Evolutionary conservation across 2,888 invertebrate species (phyloP).

Genomic region (Ceraclea dissimilis): DNA sequence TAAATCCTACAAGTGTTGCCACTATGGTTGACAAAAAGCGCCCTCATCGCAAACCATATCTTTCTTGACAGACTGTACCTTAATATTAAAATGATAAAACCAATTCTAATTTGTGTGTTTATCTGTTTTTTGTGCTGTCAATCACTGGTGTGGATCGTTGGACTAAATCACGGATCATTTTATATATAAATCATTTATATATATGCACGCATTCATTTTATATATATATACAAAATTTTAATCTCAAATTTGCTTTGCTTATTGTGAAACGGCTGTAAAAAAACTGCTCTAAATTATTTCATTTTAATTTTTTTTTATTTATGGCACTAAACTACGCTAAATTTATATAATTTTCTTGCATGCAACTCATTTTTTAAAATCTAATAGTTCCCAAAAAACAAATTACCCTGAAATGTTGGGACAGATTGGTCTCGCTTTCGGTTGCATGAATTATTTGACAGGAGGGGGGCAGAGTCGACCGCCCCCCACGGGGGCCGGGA

Average conservation of each 20-base stretch:
- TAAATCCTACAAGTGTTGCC: no score
- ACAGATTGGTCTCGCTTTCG: slow-evolving; percentile 47
- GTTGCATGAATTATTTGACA: slow-evolving; percentile 46
- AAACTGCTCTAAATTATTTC: no score
- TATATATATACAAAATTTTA: neutral
- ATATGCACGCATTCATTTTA: neutral
- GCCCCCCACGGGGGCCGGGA: slow-evolving; percentile 26
- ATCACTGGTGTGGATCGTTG: slow-evolving; percentile 29
- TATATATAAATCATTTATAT: neutral
- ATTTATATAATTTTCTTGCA: no score
- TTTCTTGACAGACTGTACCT: no score
- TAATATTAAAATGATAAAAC: no score
- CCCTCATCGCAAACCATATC: no score
- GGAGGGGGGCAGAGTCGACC: slow-evolving; percentile 26
- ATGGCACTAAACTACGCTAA: no score
- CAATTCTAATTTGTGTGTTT: slow-evolving; percentile 4
- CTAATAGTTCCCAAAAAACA: slow-evolving; percentile 42
- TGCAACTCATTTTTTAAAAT: no score
- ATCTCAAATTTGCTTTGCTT: no score
- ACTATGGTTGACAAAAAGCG: no score
- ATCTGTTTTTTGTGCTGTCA: slow-evolving; percentile 32
- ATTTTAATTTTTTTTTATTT: no score
- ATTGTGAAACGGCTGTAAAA: no score
- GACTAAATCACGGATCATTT: neutral
- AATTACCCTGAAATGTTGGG: slow-evolving; percentile 50